Conservation (phyloP, 2,113 vertebrate genomes). For the Marcusenius ussheri region DNA sequence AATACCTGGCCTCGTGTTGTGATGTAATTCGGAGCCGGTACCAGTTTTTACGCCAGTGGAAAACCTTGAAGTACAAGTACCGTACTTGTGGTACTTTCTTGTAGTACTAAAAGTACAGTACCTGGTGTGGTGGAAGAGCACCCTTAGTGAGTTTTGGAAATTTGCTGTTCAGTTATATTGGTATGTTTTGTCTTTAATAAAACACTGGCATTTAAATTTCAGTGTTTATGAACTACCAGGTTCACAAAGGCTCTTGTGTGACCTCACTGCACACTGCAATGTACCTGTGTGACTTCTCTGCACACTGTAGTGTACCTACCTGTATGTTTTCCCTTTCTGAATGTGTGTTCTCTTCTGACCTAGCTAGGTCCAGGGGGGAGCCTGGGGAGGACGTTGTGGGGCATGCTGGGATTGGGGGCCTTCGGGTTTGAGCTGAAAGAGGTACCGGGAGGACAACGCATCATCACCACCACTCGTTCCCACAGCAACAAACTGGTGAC, state of each 20-base stretch:
- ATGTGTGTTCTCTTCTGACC: background rate
- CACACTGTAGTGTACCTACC: background rate
- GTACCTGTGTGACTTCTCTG: background rate
- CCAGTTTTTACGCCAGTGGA: no score
- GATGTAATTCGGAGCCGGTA: no score
- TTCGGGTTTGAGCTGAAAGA: slow-evolving; percentile 89
- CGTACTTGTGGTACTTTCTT: no score
- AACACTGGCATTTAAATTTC: background rate
- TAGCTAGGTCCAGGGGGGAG: slow-evolving; percentile 69
- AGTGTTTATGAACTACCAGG: background rate
- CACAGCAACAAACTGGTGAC: slow-evolving; percentile 85
- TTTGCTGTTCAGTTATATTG: background rate
- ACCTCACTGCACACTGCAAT: background rate
- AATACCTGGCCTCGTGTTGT: no score
- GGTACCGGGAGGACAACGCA: slow-evolving; percentile 71
- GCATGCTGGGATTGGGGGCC: slow-evolving; percentile 76
- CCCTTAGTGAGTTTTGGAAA: background rate
- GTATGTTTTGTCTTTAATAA: background rate
- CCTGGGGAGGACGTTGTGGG: slow-evolving; percentile 91
- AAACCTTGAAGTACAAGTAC: no score
- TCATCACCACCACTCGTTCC: slow-evolving; percentile 85
- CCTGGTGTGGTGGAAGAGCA: no score
- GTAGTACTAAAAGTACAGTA: no score
- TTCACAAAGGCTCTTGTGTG: background rate
- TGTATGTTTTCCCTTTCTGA: background rate